Evolutionary conservation across 2,888 invertebrate species (phyloP), one percentile per base, ranked within the genome.

Genomic region (Cylloceria caligata): DNA sequence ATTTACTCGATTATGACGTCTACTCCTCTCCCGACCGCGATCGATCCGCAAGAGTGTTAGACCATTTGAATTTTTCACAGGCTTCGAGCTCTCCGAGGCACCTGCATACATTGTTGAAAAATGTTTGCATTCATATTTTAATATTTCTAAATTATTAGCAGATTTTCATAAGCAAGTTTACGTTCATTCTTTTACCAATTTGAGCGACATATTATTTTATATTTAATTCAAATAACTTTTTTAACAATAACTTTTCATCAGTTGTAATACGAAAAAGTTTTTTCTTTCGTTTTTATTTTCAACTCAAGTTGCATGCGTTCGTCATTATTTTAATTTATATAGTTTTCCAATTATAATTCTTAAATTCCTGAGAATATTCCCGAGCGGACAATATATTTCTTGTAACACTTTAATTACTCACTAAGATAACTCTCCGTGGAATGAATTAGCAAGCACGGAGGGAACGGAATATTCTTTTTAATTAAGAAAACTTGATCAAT

Each of bases 1-100:
- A 75, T 81, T 80, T 80, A 83, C 78, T 83, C 80, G 74, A 81
- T 84, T 84, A 83, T 78, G 69, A 79, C 49, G 42, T 72, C 69
- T 57, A 3, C 7, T 16, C 16, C 19, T n/a, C n/a, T 13, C 19
- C 9, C 2, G n/a, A 1, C 3, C 36, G 16, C 34, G n/a, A 34
- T 30, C 57, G 34, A 60, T 34, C 30, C 21, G 60, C 47, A 30
- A 21, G 60, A 34, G 3, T 45, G 72, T 45, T 47, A 45, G 45
- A 72, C 4, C 34, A 19, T 1, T 7, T 19, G 60, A 19, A n/a
- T 60, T 19, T 34, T 60, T 19, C 9, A 34, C 0, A 9, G 19
- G 1, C 13, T 55, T 55, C 27, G 55, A 5, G 9, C 13, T 52
- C 21, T 9, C 11, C 21, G 19, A n/a, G n/a, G n/a, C 21, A 11